Base-by-base conservation (phyloP, 2,797 vertebrate genomes). In the Anolis apletophallus region DNA sequence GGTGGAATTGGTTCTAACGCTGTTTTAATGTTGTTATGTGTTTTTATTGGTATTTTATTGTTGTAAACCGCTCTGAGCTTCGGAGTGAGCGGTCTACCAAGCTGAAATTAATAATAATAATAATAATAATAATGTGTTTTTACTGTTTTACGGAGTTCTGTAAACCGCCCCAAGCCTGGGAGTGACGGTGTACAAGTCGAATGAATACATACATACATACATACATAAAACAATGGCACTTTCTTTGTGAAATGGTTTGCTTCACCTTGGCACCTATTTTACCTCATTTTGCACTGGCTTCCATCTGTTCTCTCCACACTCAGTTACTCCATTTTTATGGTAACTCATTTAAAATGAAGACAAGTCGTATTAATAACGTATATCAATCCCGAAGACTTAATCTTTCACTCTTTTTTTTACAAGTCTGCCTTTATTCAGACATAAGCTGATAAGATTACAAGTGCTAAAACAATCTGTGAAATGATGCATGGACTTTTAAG, bases 321-420 rank as follows among this genome's bases (percentile, higher is more conserved):
- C 87, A 89, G 80, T 91, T 88, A 64, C 87, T 93, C 36, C 1
- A 1, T 89, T 95, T 94, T 88, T 92, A 88, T 89, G 86, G 88
- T 89, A 93, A 93, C 87, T 89, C 68, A 86, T 94, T 90, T 87
- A 91, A 94, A 95, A 93, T 87, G 81, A 93, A 93, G 90, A 90
- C 91, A 91, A 79, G 89, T 91, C 89, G 75, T 91, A 94, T 91
- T 92, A 93, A 89, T 94, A 93, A 94, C 90, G 50, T 90, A 84
- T 80, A 89, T 46, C 46, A 46, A 91, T 81, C 89, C 79, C 76
- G 83, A 95, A 90, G 93, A 87, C 84, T 95, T 94, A 91, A 93
- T 91, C 92, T 95, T 91, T 94, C 88, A 84, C 88, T 93, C 91
- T 26, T 94, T 93, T 92, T 75, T 91, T 94, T 91, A 79, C 82